Conservation (phyloP, 2,113 vertebrate genomes). For the Seriola quinqueradiata region DNA sequence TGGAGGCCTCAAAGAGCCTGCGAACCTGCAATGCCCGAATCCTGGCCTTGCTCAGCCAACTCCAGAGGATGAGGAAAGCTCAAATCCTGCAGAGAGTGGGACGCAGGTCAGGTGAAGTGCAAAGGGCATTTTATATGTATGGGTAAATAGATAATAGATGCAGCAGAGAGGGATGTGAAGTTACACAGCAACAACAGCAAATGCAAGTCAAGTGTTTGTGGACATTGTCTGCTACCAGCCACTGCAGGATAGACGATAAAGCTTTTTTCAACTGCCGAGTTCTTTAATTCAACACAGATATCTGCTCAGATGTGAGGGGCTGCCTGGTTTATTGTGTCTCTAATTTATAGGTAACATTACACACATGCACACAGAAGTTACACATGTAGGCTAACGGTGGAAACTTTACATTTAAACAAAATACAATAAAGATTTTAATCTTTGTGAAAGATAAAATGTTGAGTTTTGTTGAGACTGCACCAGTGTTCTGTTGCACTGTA, state of each 20-base stretch:
- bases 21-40: slow-evolving; percentile 87
- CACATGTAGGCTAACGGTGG: neutral
- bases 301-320: neutral
- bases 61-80: slow-evolving; percentile 87
- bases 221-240: neutral
- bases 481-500: neutral
- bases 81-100: slow-evolving; percentile 84
- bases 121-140: neutral
- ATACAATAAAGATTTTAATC: neutral
- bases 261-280: neutral
- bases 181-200: neutral
- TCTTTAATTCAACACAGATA: neutral
- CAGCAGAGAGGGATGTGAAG: neutral
- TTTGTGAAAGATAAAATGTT: neutral
- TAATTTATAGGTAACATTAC: neutral
- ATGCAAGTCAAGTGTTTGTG: neutral
- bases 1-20: slow-evolving; percentile 90
- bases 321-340: neutral
- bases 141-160: neutral
- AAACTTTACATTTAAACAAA: too few relatives aligned
- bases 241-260: slow-evolving; percentile 4
- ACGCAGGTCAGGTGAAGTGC: slow-evolving; percentile 59
- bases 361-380: neutral
- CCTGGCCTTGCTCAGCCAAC: slow-evolving; percentile 88
- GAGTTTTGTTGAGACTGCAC: neutral